Conservation (phyloP, 2,888 invertebrate genomes). For the Zeuzera pyrina region DNA sequence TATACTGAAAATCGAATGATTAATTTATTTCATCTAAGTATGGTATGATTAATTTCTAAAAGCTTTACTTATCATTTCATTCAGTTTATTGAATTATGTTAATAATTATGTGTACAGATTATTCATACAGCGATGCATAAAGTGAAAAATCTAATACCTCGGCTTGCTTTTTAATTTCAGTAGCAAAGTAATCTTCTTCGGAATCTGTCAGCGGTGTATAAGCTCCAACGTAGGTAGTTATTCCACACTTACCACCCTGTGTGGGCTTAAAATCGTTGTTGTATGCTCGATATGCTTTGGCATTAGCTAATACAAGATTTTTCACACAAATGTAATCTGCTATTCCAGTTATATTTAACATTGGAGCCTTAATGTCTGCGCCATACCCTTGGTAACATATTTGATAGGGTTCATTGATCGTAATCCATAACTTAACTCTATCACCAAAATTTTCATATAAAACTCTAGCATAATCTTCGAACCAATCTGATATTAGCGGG, state of each 20-base stretch:
- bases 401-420: constrained; percentile 55
- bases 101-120: too few species aligned
- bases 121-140: too few species aligned
- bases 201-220: constrained; percentile 52
- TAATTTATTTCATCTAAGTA: too few species aligned
- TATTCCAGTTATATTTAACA: constrained; percentile 42
- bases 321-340: constrained; percentile 61
- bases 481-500: constrained; percentile 32
- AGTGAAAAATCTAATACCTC: too few species aligned
- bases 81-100: too few species aligned
- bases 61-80: too few species aligned
- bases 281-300: constrained; percentile 48
- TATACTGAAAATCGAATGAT: background rate
- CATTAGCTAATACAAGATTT: constrained; percentile 68
- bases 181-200: constrained; percentile 46
- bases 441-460: constrained; percentile 36
- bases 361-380: constrained; percentile 25
- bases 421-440: constrained; percentile 48
- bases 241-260: constrained; percentile 44
- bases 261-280: constrained; percentile 31
- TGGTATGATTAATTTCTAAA: too few species aligned
- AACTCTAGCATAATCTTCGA: constrained; percentile 35
- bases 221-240: constrained; percentile 40
- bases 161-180: too few species aligned
- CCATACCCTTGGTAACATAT: constrained; percentile 42